Conservation (phyloP, 2,888 invertebrate species). For the Drosophila maculinotata region DNA sequence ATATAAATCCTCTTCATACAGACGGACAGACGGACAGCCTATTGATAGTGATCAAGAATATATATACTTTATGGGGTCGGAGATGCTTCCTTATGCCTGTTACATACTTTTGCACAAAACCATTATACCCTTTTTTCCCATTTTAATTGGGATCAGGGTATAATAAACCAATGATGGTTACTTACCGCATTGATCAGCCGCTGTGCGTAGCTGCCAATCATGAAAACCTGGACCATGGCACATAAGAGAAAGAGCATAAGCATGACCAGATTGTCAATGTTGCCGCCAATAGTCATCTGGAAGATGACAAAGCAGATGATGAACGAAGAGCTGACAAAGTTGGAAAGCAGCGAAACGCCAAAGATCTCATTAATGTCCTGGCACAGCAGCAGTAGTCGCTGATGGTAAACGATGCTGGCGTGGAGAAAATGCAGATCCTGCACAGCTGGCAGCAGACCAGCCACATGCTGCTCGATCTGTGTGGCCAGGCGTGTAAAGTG, state of each 20-base stretch:
- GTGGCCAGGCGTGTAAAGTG: constrained; percentile 74
- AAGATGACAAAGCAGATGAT: constrained; percentile 83
- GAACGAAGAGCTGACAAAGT: constrained; percentile 77
- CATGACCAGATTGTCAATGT: constrained; percentile 69
- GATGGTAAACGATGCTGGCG: constrained; percentile 68
- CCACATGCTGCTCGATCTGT: constrained; percentile 54
- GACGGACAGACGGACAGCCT: no score
- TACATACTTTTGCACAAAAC: no score
- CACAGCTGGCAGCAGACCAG: constrained; percentile 25
- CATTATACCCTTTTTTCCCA: no score
- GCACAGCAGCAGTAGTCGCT: constrained; percentile 42
- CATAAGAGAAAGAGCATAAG: constrained; percentile 75
- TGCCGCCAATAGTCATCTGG: constrained; percentile 77
- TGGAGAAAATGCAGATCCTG: constrained; percentile 60
- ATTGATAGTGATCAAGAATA: no score
- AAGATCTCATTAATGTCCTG: constrained; percentile 75
- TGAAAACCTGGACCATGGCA: constrained; percentile 76
- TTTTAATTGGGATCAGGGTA: no score
- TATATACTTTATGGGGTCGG: no score
- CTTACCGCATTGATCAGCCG: constrained; percentile 73
- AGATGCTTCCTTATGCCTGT: no score
- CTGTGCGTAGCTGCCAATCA: constrained; percentile 80
- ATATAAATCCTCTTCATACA: no score
- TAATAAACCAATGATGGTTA: no score
- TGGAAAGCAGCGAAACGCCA: constrained; percentile 78